A percentile compares a stretch with the other conserved stretches of the same genome.
Evolutionary conservation across 2,888 invertebrate genomes (phyloP).

Genomic region (Tetanocera ferruginea): DNA sequence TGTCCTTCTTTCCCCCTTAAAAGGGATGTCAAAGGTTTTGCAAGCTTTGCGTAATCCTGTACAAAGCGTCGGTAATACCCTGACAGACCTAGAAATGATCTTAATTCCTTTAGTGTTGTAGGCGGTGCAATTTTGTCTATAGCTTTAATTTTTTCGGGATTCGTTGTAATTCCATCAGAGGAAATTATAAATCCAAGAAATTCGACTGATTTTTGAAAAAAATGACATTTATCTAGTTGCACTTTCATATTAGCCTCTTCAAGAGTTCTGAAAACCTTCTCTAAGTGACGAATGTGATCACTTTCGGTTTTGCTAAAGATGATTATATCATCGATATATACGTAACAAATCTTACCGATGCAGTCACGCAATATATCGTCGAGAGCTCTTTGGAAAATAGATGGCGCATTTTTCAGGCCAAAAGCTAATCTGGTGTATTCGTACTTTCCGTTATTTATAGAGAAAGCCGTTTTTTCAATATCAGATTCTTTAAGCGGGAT

Average conservation of each 20-base stretch:
- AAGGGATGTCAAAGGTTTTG: constrained; percentile 16
- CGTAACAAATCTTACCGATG: constrained; percentile 28
- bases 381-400: too few species aligned
- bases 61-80: constrained; percentile 12
- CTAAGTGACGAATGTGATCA: neutral
- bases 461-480: constrained; percentile 35
- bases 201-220: neutral
- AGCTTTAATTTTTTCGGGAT: neutral
- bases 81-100: too few species aligned
- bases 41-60: constrained; percentile 12
- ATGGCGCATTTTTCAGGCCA: constrained; percentile 31
- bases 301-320: neutral
- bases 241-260: too few species aligned
- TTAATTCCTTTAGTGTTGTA: too few species aligned
- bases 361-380: too few species aligned
- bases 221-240: constrained; percentile 2
- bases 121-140: too few species aligned
- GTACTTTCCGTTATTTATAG: neutral
- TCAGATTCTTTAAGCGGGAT: too few species aligned
- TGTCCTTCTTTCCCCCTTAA: constrained; percentile 8
- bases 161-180: neutral
- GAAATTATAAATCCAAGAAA: too few species aligned
- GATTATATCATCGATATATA: constrained; percentile 35
- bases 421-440: neutral
- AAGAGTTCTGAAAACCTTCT: neutral